Evolutionary conservation across 2,113 vertebrate species (phyloP), one percentile per base, ranked within the genome.

Genomic region (Amazona vittata): DNA sequence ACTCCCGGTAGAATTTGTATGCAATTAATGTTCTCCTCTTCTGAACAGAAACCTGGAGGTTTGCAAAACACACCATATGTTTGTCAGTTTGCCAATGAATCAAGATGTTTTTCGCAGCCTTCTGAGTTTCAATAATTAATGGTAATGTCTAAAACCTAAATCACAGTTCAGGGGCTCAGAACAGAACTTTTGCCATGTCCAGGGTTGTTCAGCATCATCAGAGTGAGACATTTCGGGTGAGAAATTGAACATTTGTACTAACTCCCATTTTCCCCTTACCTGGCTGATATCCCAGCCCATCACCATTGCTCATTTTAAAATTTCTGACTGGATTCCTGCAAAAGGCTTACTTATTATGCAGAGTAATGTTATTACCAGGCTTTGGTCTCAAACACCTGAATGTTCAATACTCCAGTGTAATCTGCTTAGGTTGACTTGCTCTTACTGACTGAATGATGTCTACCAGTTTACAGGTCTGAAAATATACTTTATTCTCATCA

Each of bases 51-150:
- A 98, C 91, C 96, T 87, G 93, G 95, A 95, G 97, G 93, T 98
- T 98, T 98, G 98, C 98, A 98, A 98, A 98, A 98, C 90, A 96
- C 95, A 93, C 98, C 98, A 98, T 98, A 98, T 98, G 98, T 98
- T 98, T 98, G 98, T 98, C 98, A 98, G 96, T 98, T 98, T 98
- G 98, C 98, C 98, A 98, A 97, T 98, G 98, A 98, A 98, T 98
- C 98, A 98, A 98, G 97, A 98, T 98, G 98, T 97, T 98, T 98
- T 97, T 97, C 97, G 92, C 97, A 98, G 97, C 92, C 97, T 98
- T 98, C 96, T 97, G 97, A 97, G 97, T 98, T 98, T 98, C 96
- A 97, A 97, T 98, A 98, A 98, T 98, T 98, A 98, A 98, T 98
- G 97, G 95, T 79, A 98, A 98, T 96, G 98, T 98, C 98, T 98